Percentiles rank a stretch among this genome's conserved stretches.
phyloP scores from a whole-genome alignment of 2,797 vertebrate genomes.

The Urophycis tenuis region DNA sequence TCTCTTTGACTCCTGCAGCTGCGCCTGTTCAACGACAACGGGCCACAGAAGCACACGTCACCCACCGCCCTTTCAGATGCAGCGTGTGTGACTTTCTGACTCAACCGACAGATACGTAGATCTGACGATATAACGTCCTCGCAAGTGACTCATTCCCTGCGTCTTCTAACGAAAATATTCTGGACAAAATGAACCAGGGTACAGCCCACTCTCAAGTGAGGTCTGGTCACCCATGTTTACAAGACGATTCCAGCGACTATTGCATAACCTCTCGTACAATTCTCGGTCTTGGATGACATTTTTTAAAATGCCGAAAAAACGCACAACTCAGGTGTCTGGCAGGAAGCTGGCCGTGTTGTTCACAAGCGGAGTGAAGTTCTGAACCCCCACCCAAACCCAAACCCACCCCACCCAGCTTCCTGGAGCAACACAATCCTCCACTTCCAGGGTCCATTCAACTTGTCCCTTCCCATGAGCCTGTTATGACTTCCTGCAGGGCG shows the following conservation, averaged over 20 bases:
- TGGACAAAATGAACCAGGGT: background rate
- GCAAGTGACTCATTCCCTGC: background rate
- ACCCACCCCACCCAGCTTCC: constrained; percentile 52
- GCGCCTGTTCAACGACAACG: constrained; percentile 67
- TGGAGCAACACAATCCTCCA: constrained; percentile 51
- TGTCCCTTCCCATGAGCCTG: constrained; percentile 43
- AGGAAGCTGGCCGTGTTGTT: constrained; percentile 57
- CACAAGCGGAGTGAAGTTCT: constrained; percentile 48
- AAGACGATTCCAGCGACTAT: background rate
- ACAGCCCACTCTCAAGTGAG: background rate
- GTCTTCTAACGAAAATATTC: background rate
- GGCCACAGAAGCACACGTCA: constrained; percentile 11
- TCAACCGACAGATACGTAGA: background rate
- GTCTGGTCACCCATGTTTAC: background rate
- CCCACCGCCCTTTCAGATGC: constrained; percentile 2
- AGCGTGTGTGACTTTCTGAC: too few relatives aligned
- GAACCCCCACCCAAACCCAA: background rate
- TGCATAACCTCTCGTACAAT: background rate
- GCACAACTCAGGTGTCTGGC: background rate
- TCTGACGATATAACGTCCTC: background rate
- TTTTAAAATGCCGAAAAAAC: constrained; percentile 21
- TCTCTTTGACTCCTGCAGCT: constrained; percentile 88
- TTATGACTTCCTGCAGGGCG: constrained; percentile 16
- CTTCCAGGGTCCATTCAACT: constrained; percentile 46
- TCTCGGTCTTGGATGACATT: constrained; percentile 15